phyloP scores from a whole-genome alignment of 2,888 invertebrate genomes.

The Polydrusus tereticollis region DNA sequence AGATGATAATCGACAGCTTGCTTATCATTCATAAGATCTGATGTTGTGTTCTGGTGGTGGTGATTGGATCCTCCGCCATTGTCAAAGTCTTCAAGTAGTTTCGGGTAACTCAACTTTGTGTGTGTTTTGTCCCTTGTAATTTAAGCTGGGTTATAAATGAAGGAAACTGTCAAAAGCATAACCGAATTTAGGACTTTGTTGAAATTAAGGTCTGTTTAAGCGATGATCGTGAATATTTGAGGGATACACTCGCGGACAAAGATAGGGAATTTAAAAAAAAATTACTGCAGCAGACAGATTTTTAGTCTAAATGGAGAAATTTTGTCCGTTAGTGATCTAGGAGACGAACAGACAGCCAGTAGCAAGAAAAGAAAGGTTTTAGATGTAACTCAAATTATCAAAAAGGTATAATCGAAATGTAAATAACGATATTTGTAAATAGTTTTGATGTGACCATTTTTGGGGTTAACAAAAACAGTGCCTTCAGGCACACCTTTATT shows the following conservation, averaged over 20 bases:
- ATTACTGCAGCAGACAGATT: no score
- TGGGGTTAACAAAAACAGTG: neutral
- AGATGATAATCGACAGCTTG: neutral
- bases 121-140: neutral
- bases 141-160: neutral
- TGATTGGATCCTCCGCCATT: neutral
- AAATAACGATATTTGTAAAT: conserved; percentile 13
- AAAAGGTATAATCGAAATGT: neutral
- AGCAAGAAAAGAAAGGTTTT: neutral
- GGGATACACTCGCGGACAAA: no score
- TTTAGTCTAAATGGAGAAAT: no score
- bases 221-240: no score
- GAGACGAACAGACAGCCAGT: neutral
- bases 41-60: no score
- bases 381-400: no score
- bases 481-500: neutral
- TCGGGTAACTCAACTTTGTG: neutral
- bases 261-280: no score
- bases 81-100: neutral
- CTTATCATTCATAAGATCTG: no score
- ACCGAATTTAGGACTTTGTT: neutral
- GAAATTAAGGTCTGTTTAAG: no score
- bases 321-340: no score
- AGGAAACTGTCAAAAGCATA: conserved; percentile 11
- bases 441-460: conserved; percentile 15